These are phyloP conservation scores for Dissostichus mawsoni DNA, from an alignment of 2,113 vertebrate species.

Conservation along the genomic window DNA sequence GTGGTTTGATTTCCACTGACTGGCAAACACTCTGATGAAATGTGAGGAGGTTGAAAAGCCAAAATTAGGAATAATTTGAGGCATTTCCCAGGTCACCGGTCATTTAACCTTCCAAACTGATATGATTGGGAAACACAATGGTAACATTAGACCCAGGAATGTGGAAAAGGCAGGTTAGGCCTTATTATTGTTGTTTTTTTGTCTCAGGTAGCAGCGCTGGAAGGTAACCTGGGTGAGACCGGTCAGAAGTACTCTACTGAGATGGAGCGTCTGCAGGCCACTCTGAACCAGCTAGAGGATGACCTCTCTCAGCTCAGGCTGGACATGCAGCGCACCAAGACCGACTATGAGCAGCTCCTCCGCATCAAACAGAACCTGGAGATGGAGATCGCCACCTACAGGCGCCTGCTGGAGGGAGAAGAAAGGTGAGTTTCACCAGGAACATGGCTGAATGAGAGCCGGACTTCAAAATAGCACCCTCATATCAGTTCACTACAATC, in stretches of 20 bases:
- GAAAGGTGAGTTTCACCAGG: constrained; percentile 73
- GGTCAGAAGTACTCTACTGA: constrained; percentile 80
- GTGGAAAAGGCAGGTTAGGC: background rate
- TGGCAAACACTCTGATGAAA: constrained; percentile 19
- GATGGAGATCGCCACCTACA: constrained; percentile 88
- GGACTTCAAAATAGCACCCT: no score
- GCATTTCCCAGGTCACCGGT: background rate
- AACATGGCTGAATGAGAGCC: background rate
- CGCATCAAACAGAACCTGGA: constrained; percentile 88
- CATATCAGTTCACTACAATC: background rate
- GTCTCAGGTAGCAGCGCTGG: constrained; percentile 79
- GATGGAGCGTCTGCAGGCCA: constrained; percentile 82
- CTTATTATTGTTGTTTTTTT: background rate
- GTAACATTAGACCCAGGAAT: background rate
- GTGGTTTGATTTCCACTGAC: constrained; percentile 17
- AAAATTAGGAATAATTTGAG: constrained; percentile 1
- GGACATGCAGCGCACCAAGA: constrained; percentile 86
- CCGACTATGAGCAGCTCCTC: constrained; percentile 86
- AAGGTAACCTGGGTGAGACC: constrained; percentile 81
- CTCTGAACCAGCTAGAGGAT: constrained; percentile 82
- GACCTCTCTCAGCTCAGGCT: constrained; percentile 83
- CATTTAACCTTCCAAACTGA: background rate
- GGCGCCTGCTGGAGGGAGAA: constrained; percentile 86
- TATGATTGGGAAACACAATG: background rate
- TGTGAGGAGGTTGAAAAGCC: background rate